A percentile compares a stretch with the other conserved stretches of the same genome.
Conservation (phyloP, 2,888 invertebrate genomes). For the Dermolepida albohirtum region DNA sequence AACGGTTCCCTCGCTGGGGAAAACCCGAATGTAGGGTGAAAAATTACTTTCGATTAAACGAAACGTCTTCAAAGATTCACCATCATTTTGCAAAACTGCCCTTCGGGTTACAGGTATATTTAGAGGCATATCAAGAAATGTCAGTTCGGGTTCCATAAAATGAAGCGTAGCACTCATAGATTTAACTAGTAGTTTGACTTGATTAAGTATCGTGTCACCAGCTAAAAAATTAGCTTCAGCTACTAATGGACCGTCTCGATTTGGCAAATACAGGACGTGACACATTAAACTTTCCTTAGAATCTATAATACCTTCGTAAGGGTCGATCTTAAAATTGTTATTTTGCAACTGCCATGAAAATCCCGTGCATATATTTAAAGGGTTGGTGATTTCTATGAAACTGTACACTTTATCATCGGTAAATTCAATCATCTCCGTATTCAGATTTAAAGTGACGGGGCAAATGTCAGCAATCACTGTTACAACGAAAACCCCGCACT, state of each 20-base stretch:
- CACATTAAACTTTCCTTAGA: conserved; percentile 68
- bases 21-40: neutral
- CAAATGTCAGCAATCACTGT: conserved; percentile 63
- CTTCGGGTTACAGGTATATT: conserved; percentile 54
- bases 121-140: conserved; percentile 60
- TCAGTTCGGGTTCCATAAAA: conserved; percentile 48
- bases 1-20: conserved; percentile 12
- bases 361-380: conserved; percentile 67
- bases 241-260: conserved; percentile 49
- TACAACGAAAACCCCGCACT: conserved; percentile 62
- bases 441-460: conserved; percentile 58
- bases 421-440: conserved; percentile 56
- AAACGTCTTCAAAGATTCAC: neutral
- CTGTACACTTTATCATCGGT: conserved; percentile 61
- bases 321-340: conserved; percentile 67
- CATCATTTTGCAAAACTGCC: conserved; percentile 52
- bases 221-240: conserved; percentile 58
- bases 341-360: conserved; percentile 68
- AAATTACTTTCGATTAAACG: neutral
- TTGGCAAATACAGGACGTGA: conserved; percentile 60
- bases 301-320: conserved; percentile 67
- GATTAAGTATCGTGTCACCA: conserved; percentile 57
- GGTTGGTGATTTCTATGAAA: conserved; percentile 68
- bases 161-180: conserved; percentile 18
- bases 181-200: conserved; percentile 30